These are phyloP conservation scores for Drosophila koepferae DNA, from an alignment of 2,888 invertebrate genomes.

Conservation along the genomic window DNA sequence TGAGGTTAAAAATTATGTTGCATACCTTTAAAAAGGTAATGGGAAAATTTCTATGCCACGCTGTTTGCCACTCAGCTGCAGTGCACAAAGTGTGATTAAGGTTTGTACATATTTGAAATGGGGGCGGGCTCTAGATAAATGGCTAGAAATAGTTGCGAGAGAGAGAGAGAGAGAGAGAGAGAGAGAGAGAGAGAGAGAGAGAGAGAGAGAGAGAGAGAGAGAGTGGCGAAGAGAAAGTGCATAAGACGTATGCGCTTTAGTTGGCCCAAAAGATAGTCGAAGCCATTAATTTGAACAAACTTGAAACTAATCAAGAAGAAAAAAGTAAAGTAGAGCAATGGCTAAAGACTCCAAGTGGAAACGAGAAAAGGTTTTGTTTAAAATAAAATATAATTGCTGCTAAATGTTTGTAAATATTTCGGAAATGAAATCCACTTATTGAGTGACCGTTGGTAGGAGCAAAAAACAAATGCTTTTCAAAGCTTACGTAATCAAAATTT, in stretches of 20 bases:
- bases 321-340: slow-evolving; percentile 3
- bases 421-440: background rate
- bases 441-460: background rate
- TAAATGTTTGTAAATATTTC: background rate
- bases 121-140: slow-evolving; percentile 46
- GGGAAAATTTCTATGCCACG: slow-evolving; percentile 48
- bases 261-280: slow-evolving; percentile 5
- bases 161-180: background rate
- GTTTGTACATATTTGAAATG: slow-evolving; percentile 59
- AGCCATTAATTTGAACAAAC: slow-evolving; percentile 20
- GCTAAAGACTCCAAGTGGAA: background rate
- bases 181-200: background rate
- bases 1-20: slow-evolving; percentile 71
- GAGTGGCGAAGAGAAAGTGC: background rate
- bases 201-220: background rate
- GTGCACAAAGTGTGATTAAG: slow-evolving; percentile 66
- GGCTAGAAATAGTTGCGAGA: slow-evolving; percentile 15
- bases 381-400: background rate
- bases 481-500: slow-evolving; percentile 12
- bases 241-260: slow-evolving; percentile 1
- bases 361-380: background rate
- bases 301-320: slow-evolving; percentile 35
- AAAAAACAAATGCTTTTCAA: slow-evolving; percentile 1
- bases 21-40: slow-evolving; percentile 53
- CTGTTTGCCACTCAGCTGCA: slow-evolving; percentile 47